Percentiles rank a stretch among this genome's conserved stretches.
phyloP scores from a whole-genome alignment of 2,113 vertebrate genomes.

The Paramormyrops kingsleyae region DNA sequence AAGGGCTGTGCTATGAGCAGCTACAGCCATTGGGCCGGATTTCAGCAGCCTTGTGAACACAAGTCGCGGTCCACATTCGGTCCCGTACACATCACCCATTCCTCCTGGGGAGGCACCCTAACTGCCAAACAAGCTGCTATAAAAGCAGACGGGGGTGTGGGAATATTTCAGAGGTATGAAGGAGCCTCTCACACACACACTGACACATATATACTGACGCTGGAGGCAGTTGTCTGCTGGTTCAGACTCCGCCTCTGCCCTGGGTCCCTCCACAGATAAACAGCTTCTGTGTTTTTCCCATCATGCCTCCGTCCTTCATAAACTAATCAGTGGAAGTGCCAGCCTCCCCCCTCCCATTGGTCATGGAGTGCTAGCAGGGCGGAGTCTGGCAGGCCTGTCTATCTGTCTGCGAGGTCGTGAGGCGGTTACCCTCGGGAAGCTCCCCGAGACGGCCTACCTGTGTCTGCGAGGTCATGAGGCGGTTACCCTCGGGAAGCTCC shows the following conservation, averaged over 20 bases:
- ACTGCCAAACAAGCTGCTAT: background rate
- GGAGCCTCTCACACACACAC: background rate
- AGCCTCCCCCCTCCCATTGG: background rate
- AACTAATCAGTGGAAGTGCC: background rate
- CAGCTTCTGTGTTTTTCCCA: background rate
- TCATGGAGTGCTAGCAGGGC: background rate
- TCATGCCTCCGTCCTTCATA: background rate
- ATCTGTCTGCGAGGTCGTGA: background rate
- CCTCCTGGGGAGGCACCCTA: background rate
- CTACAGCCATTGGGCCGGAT: background rate
- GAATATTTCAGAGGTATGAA: background rate
- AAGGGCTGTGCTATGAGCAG: background rate
- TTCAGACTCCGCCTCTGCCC: background rate
- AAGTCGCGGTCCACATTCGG: background rate
- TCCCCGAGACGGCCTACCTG: too few species aligned
- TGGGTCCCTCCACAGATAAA: background rate
- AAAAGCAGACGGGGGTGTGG: background rate
- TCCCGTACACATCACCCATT: background rate
- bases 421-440: background rate
- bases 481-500: too few species aligned
- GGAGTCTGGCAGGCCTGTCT: background rate
- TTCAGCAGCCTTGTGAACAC: background rate
- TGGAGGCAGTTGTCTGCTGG: background rate
- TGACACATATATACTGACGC: background rate
- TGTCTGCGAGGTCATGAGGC: too few species aligned